Conservation (phyloP, 2,113 vertebrate species). For the Rhea pennata region DNA sequence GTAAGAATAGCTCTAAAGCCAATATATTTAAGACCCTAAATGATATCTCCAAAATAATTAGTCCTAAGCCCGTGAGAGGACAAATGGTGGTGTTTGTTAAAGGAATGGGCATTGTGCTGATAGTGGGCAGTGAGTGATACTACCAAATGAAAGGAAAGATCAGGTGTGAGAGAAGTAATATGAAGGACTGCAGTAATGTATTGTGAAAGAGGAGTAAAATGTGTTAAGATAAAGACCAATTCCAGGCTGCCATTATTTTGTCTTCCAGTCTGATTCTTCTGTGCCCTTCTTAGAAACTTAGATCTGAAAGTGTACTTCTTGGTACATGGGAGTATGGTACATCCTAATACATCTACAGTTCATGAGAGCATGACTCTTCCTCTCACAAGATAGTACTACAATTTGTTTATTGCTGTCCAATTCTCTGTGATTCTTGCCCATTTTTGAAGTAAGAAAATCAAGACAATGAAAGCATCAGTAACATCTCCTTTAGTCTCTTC, state of each 20-base stretch:
- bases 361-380: neutral
- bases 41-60: conserved; percentile 35
- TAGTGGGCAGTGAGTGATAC: neutral
- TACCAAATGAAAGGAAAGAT: conserved; percentile 1
- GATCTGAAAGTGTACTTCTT: neutral
- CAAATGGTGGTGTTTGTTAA: conserved; percentile 5
- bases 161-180: conserved; percentile 4
- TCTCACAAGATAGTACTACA: neutral
- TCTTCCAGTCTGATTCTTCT: neutral
- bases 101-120: neutral
- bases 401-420: neutral
- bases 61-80: neutral
- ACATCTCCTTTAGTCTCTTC: neutral
- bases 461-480: neutral
- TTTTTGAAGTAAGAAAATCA: neutral
- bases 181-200: neutral
- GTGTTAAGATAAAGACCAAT: neutral
- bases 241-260: neutral
- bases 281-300: neutral
- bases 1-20: conserved; percentile 43
- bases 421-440: neutral
- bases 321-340: neutral
- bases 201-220: neutral
- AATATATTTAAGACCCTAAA: conserved; percentile 36
- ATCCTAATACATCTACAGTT: neutral